Conservation (phyloP, 2,113 vertebrate genomes). For the Spea bombifrons region DNA sequence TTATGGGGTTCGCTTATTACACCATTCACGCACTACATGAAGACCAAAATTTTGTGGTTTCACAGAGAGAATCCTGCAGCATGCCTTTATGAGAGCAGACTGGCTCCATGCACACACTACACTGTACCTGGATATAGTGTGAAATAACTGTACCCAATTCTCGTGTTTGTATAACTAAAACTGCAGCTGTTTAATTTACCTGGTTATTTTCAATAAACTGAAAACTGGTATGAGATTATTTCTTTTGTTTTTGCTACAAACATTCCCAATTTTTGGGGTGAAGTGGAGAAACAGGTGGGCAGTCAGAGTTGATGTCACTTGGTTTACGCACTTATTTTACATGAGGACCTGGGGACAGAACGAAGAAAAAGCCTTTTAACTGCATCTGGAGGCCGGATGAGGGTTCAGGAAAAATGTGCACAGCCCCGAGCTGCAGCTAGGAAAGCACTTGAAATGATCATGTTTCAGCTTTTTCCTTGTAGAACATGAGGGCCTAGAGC, state of each 20-base stretch:
- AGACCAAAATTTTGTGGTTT: constrained; percentile 15
- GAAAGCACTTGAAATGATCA: too few species aligned
- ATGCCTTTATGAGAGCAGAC: too few species aligned
- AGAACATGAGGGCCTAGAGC: too few species aligned
- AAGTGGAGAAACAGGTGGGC: not conserved
- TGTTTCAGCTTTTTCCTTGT: too few species aligned
- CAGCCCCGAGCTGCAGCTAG: too few species aligned
- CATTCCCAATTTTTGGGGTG: not conserved
- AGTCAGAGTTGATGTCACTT: not conserved
- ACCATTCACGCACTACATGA: not conserved
- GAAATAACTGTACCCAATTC: not conserved
- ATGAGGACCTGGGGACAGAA: too few species aligned
- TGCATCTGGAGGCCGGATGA: too few species aligned
- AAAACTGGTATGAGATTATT: not conserved
- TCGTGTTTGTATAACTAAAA: constrained; percentile 50
- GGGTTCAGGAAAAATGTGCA: too few species aligned
- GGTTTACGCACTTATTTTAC: too few species aligned
- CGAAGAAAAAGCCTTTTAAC: too few species aligned
- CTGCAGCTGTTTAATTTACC: constrained; percentile 49
- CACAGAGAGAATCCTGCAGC: not conserved
- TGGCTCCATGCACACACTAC: constrained; percentile 14
- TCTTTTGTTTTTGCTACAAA: not conserved
- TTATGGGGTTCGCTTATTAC: not conserved
- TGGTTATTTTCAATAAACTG: constrained; percentile 48
- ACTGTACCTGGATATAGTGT: constrained; percentile 35